Evolutionary conservation across 2,888 invertebrate species (phyloP).

Genomic region (Hyles lineata): DNA sequence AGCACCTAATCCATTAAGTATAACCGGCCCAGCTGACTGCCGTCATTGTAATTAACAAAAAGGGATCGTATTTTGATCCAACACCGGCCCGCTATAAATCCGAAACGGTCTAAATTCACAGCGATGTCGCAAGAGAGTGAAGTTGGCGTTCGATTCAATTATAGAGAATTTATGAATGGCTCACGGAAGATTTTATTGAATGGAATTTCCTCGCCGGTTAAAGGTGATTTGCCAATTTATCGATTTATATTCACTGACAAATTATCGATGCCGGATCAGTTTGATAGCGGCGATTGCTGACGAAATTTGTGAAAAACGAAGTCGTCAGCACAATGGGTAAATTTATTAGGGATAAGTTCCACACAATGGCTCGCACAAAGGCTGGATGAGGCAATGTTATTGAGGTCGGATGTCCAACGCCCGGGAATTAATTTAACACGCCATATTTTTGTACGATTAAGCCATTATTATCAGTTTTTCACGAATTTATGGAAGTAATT

Average conservation of each 20-base stretch:
- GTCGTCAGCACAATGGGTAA: slow-evolving; percentile 50
- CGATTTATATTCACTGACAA: slow-evolving; percentile 62
- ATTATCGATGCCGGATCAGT: slow-evolving; percentile 58
- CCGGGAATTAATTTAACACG: slow-evolving; percentile 41
- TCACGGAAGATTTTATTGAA: slow-evolving; percentile 72
- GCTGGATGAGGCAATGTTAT: slow-evolving; percentile 41
- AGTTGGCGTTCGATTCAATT: slow-evolving; percentile 75
- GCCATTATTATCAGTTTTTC: background rate
- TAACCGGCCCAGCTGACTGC: slow-evolving; percentile 55
- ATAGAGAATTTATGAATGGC: slow-evolving; percentile 77
- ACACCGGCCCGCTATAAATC: slow-evolving; percentile 51
- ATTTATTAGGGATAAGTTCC: slow-evolving; percentile 49
- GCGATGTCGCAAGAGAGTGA: slow-evolving; percentile 66
- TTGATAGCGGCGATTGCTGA: slow-evolving; percentile 53
- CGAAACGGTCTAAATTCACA: slow-evolving; percentile 65
- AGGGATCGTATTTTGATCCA: slow-evolving; percentile 50
- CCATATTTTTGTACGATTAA: slow-evolving; percentile 6
- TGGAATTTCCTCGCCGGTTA: slow-evolving; percentile 66
- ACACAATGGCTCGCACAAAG: slow-evolving; percentile 41
- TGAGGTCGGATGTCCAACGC: slow-evolving; percentile 40
- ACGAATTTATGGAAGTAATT: background rate
- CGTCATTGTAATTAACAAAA: slow-evolving; percentile 65
- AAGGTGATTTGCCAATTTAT: slow-evolving; percentile 69
- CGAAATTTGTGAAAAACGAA: slow-evolving; percentile 47
- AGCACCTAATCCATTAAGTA: slow-evolving; percentile 67